These are phyloP conservation scores for Cephus spinipes DNA, from an alignment of 2,888 invertebrate genomes.

Conservation along the genomic window DNA sequence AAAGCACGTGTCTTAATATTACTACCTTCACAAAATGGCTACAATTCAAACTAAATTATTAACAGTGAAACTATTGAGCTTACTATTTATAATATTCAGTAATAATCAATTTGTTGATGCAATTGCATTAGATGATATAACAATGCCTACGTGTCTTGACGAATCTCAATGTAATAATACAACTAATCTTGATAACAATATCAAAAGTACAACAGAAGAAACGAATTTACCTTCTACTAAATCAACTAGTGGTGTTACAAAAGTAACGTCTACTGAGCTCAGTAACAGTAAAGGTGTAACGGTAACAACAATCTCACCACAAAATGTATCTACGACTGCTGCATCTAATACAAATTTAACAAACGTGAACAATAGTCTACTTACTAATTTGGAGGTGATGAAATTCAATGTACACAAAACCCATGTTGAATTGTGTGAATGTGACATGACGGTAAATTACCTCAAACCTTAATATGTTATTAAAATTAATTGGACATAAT, in stretches of 20 bases:
- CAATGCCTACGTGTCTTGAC: constrained; percentile 38
- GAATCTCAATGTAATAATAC: constrained; percentile 42
- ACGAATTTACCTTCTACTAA: not conserved
- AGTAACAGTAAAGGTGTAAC: constrained; percentile 16
- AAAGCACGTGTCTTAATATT: not conserved
- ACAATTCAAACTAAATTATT: constrained; percentile 20
- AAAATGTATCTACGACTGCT: constrained; percentile 15
- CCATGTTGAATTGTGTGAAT: constrained; percentile 68
- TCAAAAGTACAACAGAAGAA: constrained; percentile 18
- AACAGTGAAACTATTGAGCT: constrained; percentile 14
- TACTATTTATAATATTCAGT: constrained; percentile 26
- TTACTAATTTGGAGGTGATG: not conserved
- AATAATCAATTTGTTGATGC: constrained; percentile 25
- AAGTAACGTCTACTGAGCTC: not conserved
- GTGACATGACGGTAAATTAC: constrained; percentile 69
- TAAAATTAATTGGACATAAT: not conserved
- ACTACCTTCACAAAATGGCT: constrained; percentile 2
- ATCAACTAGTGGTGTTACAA: not conserved
- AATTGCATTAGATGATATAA: constrained; percentile 24
- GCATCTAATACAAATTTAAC: constrained; percentile 19
- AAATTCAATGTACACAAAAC: constrained; percentile 36
- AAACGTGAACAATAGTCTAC: not conserved
- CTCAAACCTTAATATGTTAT: not conserved
- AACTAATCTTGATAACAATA: constrained; percentile 17
- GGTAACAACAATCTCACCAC: constrained; percentile 13